phyloP scores from a whole-genome alignment of 2,888 invertebrate species.

The Enoplolaimus lenunculus region DNA sequence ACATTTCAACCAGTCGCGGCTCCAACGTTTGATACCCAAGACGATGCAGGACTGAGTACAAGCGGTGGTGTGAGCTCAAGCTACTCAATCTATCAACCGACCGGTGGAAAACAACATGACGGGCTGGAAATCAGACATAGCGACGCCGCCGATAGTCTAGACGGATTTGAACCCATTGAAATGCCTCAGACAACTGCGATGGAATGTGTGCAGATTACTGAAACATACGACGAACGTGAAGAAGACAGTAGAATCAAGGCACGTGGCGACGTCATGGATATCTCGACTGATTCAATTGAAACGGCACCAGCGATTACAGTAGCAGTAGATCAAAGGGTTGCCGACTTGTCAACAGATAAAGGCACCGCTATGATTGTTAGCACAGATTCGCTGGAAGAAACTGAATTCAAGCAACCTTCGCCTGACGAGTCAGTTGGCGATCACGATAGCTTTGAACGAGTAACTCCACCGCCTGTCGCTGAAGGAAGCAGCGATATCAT shows the following conservation, averaged over 20 bases:
- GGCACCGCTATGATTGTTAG: slow-evolving; percentile 1
- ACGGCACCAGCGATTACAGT: slow-evolving; percentile 15
- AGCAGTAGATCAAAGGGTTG: background rate
- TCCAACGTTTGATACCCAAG: no score
- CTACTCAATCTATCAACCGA: no score
- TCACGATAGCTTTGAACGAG: no score
- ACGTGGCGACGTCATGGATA: background rate
- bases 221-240: no score
- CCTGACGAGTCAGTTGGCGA: background rate
- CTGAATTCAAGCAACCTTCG: background rate
- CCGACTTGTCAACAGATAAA: background rate
- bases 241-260: slow-evolving; percentile 22
- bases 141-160: background rate
- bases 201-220: background rate
- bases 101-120: no score
- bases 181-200: background rate
- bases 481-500: background rate
- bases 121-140: no score
- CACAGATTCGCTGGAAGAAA: slow-evolving; percentile 4
- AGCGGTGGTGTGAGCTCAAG: no score
- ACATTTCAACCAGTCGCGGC: no score
- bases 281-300: background rate
- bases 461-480: no score
- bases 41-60: no score
- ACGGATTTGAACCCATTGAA: background rate